phyloP scores from a whole-genome alignment of 2,888 invertebrate species.

The Epinotia bilunana region DNA sequence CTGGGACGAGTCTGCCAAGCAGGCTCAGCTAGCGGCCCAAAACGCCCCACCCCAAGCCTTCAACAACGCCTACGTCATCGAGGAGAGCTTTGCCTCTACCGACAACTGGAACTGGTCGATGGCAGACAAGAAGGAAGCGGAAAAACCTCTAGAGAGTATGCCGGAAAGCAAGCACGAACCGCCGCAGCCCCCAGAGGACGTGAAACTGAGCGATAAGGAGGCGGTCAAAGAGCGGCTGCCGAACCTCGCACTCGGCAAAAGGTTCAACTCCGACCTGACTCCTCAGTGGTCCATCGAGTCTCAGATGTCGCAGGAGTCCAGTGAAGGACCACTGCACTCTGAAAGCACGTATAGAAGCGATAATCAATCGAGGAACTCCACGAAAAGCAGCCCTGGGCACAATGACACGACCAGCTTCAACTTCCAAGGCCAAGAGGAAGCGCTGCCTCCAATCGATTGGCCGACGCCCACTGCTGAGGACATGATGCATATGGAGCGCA shows the following conservation, averaged over 20 bases:
- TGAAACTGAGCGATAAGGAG: constrained; percentile 73
- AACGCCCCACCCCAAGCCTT: constrained; percentile 52
- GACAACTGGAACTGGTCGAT: constrained; percentile 87
- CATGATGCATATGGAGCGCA: constrained; percentile 51
- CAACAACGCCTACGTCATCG: constrained; percentile 80
- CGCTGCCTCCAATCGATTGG: constrained; percentile 57
- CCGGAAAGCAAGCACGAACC: constrained; percentile 53
- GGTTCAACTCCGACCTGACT: constrained; percentile 75
- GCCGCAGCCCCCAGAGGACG: constrained; percentile 55
- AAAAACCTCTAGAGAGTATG: constrained; percentile 47
- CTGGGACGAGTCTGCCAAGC: constrained; percentile 84
- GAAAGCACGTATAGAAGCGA: constrained; percentile 86
- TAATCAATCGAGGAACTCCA: constrained; percentile 83
- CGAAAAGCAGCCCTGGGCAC: constrained; percentile 75
- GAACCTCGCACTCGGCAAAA: constrained; percentile 75
- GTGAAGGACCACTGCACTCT: constrained; percentile 85
- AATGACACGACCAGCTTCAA: constrained; percentile 75
- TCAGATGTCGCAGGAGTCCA: constrained; percentile 87
- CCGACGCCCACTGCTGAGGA: constrained; percentile 35
- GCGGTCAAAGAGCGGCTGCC: constrained; percentile 73
- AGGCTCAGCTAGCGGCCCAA: constrained; percentile 63
- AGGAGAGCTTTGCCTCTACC: constrained; percentile 84
- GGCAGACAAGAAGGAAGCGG: constrained; percentile 74
- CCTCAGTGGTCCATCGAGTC: constrained; percentile 88
- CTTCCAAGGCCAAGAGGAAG: constrained; percentile 67